These are phyloP conservation scores for Trachymyrmex cornetzi DNA, from an alignment of 1,140 invertebrate species.

Conservation along the genomic window DNA sequence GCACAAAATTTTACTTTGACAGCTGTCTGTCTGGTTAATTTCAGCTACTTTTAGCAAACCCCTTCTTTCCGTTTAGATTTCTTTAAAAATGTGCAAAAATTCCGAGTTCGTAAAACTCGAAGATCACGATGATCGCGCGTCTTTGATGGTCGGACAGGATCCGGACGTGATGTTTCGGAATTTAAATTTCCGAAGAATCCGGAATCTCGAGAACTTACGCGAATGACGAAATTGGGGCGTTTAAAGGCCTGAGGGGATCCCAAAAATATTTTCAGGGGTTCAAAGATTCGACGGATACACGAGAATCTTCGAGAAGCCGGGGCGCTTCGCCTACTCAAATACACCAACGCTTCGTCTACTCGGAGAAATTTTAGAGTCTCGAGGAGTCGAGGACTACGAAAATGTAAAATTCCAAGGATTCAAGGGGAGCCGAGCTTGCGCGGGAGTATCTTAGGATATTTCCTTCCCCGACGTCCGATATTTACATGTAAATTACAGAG, in stretches of 20 bases:
- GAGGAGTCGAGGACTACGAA: background rate
- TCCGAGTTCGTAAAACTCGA: background rate
- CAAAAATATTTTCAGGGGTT: slow-evolving; percentile 3
- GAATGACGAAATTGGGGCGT: slow-evolving; percentile 9
- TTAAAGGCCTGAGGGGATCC: background rate
- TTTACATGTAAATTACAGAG: slow-evolving; percentile 1
- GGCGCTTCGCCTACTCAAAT: slow-evolving; percentile 1
- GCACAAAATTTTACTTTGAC: no score
- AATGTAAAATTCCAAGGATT: slow-evolving; percentile 27
- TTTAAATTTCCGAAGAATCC: background rate
- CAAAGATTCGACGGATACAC: background rate
- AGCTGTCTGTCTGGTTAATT: no score
- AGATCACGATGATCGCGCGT: background rate
- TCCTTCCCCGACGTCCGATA: background rate
- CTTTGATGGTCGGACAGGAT: background rate
- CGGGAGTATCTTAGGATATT: background rate
- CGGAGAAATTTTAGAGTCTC: slow-evolving; percentile 15
- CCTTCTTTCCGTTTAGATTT: background rate
- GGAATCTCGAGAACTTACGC: background rate
- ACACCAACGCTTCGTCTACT: slow-evolving; percentile 1
- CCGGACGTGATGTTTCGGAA: background rate
- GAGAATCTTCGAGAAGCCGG: background rate
- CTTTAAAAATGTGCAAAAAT: background rate
- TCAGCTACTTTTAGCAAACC: no score
- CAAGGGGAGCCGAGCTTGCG: no score